Conservation (phyloP, 2,888 invertebrate species). For the Omphaloscelis lunosa region DNA sequence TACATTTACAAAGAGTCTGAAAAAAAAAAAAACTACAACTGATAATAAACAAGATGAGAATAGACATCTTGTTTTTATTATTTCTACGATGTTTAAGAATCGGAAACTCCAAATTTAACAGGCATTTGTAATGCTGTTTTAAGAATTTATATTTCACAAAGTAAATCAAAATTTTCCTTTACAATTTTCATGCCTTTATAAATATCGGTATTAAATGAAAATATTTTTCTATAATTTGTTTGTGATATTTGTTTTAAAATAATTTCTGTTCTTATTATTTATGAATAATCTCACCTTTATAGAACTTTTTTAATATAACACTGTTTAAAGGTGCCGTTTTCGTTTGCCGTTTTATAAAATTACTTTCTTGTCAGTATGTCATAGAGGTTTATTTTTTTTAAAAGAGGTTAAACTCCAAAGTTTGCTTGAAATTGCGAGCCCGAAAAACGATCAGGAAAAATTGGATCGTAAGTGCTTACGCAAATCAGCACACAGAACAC, state of each 20-base stretch:
- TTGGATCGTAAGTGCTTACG: not conserved
- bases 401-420: not conserved
- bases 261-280: not conserved
- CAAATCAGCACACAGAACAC: conserved; percentile 4
- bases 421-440: not conserved
- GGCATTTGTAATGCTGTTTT: conserved; percentile 3
- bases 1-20: not conserved
- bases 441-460: conserved; percentile 1
- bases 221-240: not conserved
- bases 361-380: not conserved
- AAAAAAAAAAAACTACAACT: not conserved
- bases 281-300: not conserved
- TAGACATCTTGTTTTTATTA: not conserved
- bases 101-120: not conserved
- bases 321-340: not conserved
- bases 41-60: not conserved
- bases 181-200: not conserved
- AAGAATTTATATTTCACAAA: not conserved
- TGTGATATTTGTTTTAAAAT: not conserved
- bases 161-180: not conserved
- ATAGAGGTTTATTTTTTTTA: not conserved
- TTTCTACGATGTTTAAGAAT: not conserved
- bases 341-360: not conserved
- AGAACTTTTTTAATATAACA: not conserved
- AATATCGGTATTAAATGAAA: not conserved